A percentile compares a stretch with the other conserved stretches of the same genome.
These are phyloP conservation scores for Allochrocebus solatus DNA, from an alignment of 2,797 vertebrate species.

Conservation along the genomic window DNA sequence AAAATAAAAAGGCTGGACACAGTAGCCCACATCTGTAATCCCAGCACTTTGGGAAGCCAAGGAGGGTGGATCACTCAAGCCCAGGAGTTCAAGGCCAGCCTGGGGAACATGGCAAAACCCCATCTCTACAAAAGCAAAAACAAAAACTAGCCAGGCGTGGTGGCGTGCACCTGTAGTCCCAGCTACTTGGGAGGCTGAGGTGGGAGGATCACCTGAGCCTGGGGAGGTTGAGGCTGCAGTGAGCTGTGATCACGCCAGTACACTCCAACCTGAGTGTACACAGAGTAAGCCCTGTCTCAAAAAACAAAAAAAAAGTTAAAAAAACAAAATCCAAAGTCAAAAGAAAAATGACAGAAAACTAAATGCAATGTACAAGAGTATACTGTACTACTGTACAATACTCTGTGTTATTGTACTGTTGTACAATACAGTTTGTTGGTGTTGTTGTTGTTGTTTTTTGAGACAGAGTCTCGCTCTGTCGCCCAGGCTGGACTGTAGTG, in stretches of 20 bases:
- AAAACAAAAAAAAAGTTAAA: neutral
- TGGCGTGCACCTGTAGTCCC: neutral
- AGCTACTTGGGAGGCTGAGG: neutral
- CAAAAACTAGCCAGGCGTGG: neutral
- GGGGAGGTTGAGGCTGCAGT: neutral
- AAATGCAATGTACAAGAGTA: accelerated
- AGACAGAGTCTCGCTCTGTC: neutral
- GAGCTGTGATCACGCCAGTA: neutral
- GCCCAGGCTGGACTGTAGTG: neutral
- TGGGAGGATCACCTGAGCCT: neutral
- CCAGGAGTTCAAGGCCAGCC: neutral
- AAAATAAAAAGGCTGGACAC: accelerated
- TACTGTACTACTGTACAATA: accelerated
- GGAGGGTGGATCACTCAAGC: neutral
- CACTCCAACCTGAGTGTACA: neutral
- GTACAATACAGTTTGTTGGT: neutral
- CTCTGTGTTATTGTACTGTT: neutral
- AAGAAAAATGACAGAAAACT: neutral
- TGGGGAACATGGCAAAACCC: neutral
- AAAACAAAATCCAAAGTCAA: neutral
- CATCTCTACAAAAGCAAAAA: neutral
- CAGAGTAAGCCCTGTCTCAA: neutral
- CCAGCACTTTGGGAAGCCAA: neutral
- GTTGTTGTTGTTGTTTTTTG: neutral
- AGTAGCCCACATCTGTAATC: neutral